Conservation (phyloP, 2,888 invertebrate genomes). For the Thelaira solivaga region DNA sequence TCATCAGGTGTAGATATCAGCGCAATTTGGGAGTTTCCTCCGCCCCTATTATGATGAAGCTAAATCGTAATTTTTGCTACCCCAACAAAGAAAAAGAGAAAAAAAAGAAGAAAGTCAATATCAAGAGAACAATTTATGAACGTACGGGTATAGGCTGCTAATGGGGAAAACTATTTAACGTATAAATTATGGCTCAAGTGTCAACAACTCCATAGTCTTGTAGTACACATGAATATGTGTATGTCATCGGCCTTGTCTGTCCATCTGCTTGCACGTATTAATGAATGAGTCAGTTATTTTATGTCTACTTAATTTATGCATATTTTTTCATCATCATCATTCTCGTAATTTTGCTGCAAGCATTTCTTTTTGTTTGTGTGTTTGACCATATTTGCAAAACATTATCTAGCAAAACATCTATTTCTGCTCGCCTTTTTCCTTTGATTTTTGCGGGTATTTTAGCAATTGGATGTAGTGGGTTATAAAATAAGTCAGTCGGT, state of each 20-base stretch:
- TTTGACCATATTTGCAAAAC: not conserved
- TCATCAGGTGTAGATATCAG: too few relatives aligned
- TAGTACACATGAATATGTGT: too few relatives aligned
- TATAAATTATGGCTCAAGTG: slow-evolving; percentile 18
- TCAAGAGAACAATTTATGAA: not conserved
- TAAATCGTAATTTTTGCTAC: too few relatives aligned
- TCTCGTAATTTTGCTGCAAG: not conserved
- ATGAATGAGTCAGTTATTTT: not conserved
- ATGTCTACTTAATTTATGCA: not conserved
- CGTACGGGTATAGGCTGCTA: not conserved
- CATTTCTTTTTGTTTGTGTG: not conserved
- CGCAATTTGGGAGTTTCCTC: too few relatives aligned
- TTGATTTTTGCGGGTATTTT: not conserved
- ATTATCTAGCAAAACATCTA: not conserved
- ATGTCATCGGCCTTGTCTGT: too few relatives aligned
- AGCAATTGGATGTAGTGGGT: not conserved
- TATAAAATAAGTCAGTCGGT: not conserved
- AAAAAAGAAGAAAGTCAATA: not conserved
- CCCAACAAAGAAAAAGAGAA: too few relatives aligned
- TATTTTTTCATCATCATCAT: too few relatives aligned
- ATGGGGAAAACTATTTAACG: slow-evolving; percentile 1
- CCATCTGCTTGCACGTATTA: not conserved
- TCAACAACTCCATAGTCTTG: slow-evolving; percentile 1
- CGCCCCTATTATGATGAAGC: too few relatives aligned
- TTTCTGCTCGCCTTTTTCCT: not conserved